Conservation (phyloP, 2,113 vertebrate species). For the Riparia riparia region DNA sequence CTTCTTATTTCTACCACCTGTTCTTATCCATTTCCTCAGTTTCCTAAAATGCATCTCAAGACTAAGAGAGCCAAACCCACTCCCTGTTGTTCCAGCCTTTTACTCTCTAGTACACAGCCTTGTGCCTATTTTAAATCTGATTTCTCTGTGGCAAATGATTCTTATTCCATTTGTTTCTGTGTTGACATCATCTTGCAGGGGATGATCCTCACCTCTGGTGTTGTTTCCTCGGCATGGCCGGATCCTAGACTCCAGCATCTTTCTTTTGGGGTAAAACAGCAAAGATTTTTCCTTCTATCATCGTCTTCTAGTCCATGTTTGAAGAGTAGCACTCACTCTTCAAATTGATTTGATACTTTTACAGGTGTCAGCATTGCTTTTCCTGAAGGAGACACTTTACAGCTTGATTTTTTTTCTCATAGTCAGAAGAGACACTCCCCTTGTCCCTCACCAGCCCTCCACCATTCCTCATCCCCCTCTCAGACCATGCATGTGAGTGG, state of each 20-base stretch:
- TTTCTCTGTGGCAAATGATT: background rate
- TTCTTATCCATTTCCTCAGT: background rate
- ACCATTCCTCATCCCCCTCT: background rate
- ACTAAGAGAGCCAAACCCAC: background rate
- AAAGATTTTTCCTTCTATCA: background rate
- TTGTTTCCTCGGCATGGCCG: background rate
- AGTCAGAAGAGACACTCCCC: background rate
- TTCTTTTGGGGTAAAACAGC: background rate
- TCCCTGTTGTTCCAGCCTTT: background rate
- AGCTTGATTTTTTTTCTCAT: background rate
- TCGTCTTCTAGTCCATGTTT: background rate
- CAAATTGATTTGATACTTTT: background rate
- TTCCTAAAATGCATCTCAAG: background rate
- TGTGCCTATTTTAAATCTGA: background rate
- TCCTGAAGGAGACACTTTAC: background rate
- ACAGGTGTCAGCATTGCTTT: background rate
- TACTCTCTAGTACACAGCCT: background rate
- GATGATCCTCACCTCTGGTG: background rate
- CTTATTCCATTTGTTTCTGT: background rate
- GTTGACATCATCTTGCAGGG: background rate
- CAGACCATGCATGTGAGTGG: fast-evolving
- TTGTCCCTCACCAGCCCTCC: fast-evolving
- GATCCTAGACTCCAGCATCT: fast-evolving
- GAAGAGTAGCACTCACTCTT: background rate
- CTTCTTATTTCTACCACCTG: background rate